Evolutionary conservation across 2,797 vertebrate genomes (phyloP), one percentile per base, ranked within the genome.

Genomic region (Neopelma chrysocephalum): DNA sequence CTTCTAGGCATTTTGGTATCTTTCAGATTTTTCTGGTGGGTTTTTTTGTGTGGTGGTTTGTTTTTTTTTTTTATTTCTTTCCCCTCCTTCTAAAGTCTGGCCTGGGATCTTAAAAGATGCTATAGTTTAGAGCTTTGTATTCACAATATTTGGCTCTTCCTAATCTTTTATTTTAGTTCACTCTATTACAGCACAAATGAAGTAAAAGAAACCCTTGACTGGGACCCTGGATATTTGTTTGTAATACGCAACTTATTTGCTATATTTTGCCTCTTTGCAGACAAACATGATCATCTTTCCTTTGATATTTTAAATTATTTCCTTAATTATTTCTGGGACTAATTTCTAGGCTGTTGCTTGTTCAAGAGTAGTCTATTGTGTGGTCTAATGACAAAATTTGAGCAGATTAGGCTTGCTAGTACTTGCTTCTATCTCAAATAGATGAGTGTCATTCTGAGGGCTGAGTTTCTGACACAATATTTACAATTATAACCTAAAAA

Each of bases 381-480:
- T 94, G 45, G 43, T 78, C 29, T 83, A 78, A 87, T 69, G 87
- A 75, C 61, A 93, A 71, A 80, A 94, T 83, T 68, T 81, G 75
- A 93, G 51, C 75, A 84, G 53, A 95, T 94, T 73, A 94, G 26
- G 40, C 64, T 89, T 90, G 68, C 79, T 87, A 61, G 72, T 85
- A 53, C 60, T 91, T 85, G 65, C 19, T 78, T 95, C 76, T 72
- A 3, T 88, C 80, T 72, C 38, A 95, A 85, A 91, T 51, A 78
- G 75, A 73, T 3, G 17, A 89, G 8, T 61, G 78, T 78, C 79
- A 58, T 64, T 85, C 43, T 61, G n/a, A 86, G 15, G 50, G 26
- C 31, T 90, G 71, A 81, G 38, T 78, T 96, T 94, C 87, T 95
- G 84, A 91, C 83, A 93, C 60, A 94, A 82, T 94, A 91, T 93